A percentile compares a stretch with the other conserved stretches of the same genome.
phyloP scores from a whole-genome alignment of 2,888 invertebrate genomes.

The Agrilus mali region DNA sequence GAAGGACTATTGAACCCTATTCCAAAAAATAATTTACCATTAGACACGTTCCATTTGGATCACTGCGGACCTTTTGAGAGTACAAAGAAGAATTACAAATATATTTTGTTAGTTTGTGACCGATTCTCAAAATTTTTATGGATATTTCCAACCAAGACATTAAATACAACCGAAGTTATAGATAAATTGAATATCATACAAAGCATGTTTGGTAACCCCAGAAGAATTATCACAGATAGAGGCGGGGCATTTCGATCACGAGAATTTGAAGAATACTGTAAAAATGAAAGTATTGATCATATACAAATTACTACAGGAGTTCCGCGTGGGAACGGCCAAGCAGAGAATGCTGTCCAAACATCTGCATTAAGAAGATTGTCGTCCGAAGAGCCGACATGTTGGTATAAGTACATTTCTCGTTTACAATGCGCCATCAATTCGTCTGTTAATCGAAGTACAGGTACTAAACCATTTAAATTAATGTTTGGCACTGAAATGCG shows the following conservation, averaged over 20 bases:
- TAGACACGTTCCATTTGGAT: constrained; percentile 23
- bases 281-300: constrained; percentile 5
- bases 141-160: constrained; percentile 8
- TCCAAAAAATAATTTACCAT: constrained; percentile 18
- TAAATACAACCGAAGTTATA: constrained; percentile 5
- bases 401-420: constrained; percentile 10
- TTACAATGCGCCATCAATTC: constrained; percentile 10
- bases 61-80: constrained; percentile 21
- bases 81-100: constrained; percentile 19
- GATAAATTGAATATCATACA: constrained; percentile 5
- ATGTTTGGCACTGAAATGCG: too few species aligned
- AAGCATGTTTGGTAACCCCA: constrained; percentile 11
- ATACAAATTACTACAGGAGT: constrained; percentile 6
- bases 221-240: constrained; percentile 9
- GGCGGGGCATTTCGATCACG: constrained; percentile 10
- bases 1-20: constrained; percentile 19
- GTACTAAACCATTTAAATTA: too few species aligned
- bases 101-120: constrained; percentile 22
- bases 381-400: constrained; percentile 8
- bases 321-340: too few species aligned
- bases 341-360: constrained; percentile 4
- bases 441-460: too few species aligned
- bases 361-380: constrained; percentile 10
- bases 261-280: constrained; percentile 6
- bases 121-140: constrained; percentile 10